A percentile compares a stretch with the other conserved stretches of the same genome.
Evolutionary conservation across 2,797 vertebrate genomes (phyloP).

Genomic region (Chromis chromis): DNA sequence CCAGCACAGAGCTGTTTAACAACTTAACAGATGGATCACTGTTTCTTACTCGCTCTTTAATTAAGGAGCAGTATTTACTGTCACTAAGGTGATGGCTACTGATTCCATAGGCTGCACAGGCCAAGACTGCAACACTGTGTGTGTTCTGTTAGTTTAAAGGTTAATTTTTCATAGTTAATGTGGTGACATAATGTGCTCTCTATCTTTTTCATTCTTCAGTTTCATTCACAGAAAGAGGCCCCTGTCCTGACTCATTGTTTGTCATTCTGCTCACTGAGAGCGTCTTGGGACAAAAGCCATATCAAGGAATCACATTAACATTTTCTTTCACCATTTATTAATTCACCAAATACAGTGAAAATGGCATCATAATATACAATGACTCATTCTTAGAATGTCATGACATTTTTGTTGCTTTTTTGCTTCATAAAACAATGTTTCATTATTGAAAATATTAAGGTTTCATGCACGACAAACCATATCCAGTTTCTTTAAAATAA

Average conservation of each 20-base stretch:
- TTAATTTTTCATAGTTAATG: background rate
- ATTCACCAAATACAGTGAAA: constrained; percentile 99
- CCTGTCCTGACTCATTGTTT: constrained; percentile 1
- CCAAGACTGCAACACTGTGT: background rate
- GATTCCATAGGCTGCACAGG: constrained; percentile 19
- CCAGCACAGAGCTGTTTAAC: constrained; percentile 69
- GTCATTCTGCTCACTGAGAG: background rate
- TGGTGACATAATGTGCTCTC: constrained; percentile 2
- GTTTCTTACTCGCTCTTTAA: constrained; percentile 62
- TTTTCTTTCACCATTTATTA: constrained; percentile 92
- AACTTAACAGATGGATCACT: constrained; percentile 72
- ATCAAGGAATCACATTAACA: constrained; percentile 63
- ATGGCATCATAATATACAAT: constrained; percentile 98
- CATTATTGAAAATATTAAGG: constrained; percentile 92
- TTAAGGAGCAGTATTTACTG: constrained; percentile 69
- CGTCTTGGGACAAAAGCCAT: constrained; percentile 64
- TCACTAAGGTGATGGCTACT: constrained; percentile 44
- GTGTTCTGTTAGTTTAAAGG: background rate
- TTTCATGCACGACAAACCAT: constrained; percentile 95
- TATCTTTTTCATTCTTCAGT: background rate
- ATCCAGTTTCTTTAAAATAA: constrained; percentile 92
- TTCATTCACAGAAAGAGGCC: constrained; percentile 6
- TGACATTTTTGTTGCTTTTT: constrained; percentile 91
- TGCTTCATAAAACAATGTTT: constrained; percentile 92
- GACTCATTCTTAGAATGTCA: constrained; percentile 97